Conservation (phyloP, 1,140 invertebrate species). For the Manduca sexta region DNA sequence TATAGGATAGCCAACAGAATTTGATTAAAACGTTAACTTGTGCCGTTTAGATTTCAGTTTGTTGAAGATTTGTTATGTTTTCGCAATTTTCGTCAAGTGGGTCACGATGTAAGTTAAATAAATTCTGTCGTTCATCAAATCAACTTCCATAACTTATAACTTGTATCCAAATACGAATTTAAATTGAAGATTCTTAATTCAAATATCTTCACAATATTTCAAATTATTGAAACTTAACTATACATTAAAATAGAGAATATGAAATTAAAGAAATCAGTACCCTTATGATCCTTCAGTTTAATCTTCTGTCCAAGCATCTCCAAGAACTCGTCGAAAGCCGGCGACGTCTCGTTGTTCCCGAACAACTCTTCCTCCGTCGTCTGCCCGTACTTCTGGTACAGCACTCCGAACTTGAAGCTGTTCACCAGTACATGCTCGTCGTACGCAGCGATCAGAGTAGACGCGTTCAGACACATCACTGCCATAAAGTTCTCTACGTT, state of each 20-base stretch:
- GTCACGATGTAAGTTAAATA: no score
- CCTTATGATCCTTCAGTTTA: constrained; percentile 94
- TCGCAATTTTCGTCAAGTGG: no score
- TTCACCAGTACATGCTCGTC: constrained; percentile 97
- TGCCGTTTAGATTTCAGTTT: no score
- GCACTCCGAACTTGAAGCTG: constrained; percentile 97
- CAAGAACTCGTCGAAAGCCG: constrained; percentile 94
- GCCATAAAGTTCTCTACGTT: constrained; percentile 90
- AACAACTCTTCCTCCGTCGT: constrained; percentile 97
- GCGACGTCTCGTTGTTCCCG: constrained; percentile 88
- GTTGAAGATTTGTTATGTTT: no score
- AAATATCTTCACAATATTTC: no score
- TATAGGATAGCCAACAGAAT: no score
- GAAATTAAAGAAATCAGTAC: constrained; percentile 22
- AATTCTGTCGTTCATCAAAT: no score
- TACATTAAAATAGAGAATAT: not conserved
- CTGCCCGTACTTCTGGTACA: constrained; percentile 97
- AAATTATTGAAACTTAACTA: not conserved
- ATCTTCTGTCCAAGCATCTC: constrained; percentile 90
- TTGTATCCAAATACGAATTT: no score
- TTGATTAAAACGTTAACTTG: no score
- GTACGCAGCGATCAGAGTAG: constrained; percentile 92
- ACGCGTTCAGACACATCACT: constrained; percentile 92
- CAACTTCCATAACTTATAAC: no score
- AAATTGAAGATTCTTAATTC: no score